Base-by-base conservation (phyloP, 2,113 vertebrate genomes). In the Otocyon megalotis region DNA sequence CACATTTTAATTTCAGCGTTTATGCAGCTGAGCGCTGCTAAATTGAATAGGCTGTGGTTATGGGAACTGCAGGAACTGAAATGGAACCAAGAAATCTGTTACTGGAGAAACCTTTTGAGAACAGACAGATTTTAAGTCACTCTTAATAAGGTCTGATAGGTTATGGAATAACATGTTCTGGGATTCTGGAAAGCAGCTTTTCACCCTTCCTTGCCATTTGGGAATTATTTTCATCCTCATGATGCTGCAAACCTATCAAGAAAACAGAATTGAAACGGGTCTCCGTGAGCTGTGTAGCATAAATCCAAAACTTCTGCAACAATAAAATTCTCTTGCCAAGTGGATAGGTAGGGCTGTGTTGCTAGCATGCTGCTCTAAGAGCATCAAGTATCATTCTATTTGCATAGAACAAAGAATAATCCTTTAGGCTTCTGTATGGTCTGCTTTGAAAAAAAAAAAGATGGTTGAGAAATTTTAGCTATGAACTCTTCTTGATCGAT, bases 1-100 rank as follows among this genome's bases (percentile, higher is more conserved):
- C 43, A 22, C 96, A 62, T 97, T 98, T 98, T 98, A 97, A 97
- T 98, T 98, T 98, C 94, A 93, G 62, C 72, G 63, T 95, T 91
- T 93, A 97, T 93, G 90, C 35, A 95, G 80, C 91, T 0, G 14
- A 96, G 65, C 63, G 72, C 72, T 88, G 82, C 82, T 93, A 77
- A 97, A 94, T 43, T 94, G 93, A 97, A 97, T 35, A 96, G 93
- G 85, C 22, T 58, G 43, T 85, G 54, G 96, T 98, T 95, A 67
- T 56, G 84, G 43, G 84, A 80, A 87, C 84, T 77, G 53, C 58
- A 96, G 86, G 91, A 97, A 97, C 88, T 86, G 90, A 98, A 95
- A 86, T 62, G 92, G 93, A 98, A 97, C 88, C 32, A 98, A 97
- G 96, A 97, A 83, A 94, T 94, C 88, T 97, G 89, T 95, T 96